Conservation (phyloP, 2,888 invertebrate genomes). For the Sycophila texana region DNA sequence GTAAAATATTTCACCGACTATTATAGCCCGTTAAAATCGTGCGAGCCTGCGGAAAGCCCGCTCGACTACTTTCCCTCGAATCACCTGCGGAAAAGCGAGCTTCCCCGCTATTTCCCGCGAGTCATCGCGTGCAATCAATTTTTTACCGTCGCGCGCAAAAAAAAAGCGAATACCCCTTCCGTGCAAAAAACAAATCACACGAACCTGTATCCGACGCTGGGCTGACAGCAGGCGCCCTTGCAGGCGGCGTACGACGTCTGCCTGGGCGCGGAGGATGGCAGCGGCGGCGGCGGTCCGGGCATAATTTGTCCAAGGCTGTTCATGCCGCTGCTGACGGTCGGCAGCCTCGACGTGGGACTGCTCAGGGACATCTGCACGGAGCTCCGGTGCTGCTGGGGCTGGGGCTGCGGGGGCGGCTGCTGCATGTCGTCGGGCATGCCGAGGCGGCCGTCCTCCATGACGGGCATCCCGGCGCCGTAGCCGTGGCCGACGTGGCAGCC, state of each 20-base stretch:
- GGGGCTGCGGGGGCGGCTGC: conserved; percentile 42
- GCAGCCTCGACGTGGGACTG: conserved; percentile 56
- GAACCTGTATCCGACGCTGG: conserved; percentile 58
- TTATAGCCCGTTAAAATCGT: too few relatives aligned
- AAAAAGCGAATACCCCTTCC: too few relatives aligned
- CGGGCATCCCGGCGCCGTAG: conserved; percentile 5
- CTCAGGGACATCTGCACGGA: conserved; percentile 57
- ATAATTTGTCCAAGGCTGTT: conserved; percentile 60
- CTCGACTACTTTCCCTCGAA: too few relatives aligned
- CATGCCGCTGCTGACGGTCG: conserved; percentile 56
- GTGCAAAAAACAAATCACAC: background rate
- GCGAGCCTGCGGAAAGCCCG: too few relatives aligned
- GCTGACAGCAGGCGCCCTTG: conserved; percentile 70
- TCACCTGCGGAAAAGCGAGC: too few relatives aligned
- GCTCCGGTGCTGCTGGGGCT: conserved; percentile 35
- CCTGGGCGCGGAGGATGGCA: conserved; percentile 53
- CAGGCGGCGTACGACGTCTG: conserved; percentile 63
- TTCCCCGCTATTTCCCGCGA: too few relatives aligned
- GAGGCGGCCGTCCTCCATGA: conserved; percentile 41
- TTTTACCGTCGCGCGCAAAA: background rate
- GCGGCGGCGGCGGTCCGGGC: conserved; percentile 11
- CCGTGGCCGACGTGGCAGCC: conserved; percentile 12
- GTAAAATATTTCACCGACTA: too few relatives aligned
- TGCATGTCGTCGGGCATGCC: conserved; percentile 59
- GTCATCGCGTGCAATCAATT: too few relatives aligned